Base-by-base conservation (phyloP, 2,888 invertebrate species). In the Carterocephalus palaemon region DNA sequence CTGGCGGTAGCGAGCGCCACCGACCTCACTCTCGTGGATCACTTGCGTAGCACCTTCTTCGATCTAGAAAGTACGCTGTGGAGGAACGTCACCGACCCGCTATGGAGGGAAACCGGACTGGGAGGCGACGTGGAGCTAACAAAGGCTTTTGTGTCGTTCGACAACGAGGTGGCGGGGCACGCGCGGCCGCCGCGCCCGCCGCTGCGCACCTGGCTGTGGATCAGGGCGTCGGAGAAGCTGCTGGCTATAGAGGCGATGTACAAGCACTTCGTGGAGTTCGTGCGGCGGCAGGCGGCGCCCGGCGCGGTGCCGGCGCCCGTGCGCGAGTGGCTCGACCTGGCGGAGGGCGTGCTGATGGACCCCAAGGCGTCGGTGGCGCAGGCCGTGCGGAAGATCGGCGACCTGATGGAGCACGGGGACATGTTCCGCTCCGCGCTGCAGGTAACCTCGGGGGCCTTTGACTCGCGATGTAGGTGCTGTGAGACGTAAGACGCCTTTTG, bases 211-310 rank as follows among this genome's bases (percentile, higher is more conserved):
- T 92, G 92, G 89, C 74, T 91, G 49, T 93, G 93, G 92, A 87
- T 81, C 20, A 81, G 89, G 41, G 82, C 91, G 1, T 84, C 90
- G 47, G 83, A 88, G 19, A 91, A 92, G 64, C 67, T 93, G 57
- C 78, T 88, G 31, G 75, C 88, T 9, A 83, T 95, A 17, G 90
- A 92, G 50, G 90, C 90, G 0, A 70, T 93, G 39, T 94, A 93
- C 67, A 89, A 88, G 51, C 89, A 88, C 31, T 94, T 92, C 67
- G 75, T 91, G 45, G 83, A 89, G 54, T 91, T 91, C 68, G 89
- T 91, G 49, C 57, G 54, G 26, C 74, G 83, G 31, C 87, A 87
- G 56, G 66, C 79, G 3, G 49, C 54, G 22, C 79, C 82, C 10
- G 76, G 79, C 31, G 67, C 68, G 19, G 76, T 64, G 57, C 87